Evolutionary conservation across 2,113 vertebrate genomes (phyloP).

Genomic region (Lepus europaeus): DNA sequence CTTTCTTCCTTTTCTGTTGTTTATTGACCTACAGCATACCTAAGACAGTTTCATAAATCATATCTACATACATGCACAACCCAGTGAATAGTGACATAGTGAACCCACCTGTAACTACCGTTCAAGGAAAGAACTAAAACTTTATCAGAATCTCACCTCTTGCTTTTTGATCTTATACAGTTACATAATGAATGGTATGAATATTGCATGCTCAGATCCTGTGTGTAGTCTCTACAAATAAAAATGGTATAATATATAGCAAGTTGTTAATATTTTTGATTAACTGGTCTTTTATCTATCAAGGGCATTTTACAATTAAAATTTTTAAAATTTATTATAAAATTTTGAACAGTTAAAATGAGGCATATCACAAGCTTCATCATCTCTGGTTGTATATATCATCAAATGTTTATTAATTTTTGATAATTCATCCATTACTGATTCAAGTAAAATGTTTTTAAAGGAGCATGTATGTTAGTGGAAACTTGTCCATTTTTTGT

Average conservation of each 20-base stretch:
- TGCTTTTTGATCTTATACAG: not conserved
- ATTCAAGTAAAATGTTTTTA: constrained; percentile 61
- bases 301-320: constrained; percentile 5
- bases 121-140: not conserved
- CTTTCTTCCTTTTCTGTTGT: not conserved
- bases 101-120: not conserved
- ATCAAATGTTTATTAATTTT: constrained; percentile 8
- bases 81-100: not conserved
- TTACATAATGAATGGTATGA: not conserved
- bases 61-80: not conserved
- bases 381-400: constrained; percentile 17
- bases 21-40: not conserved
- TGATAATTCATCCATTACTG: not conserved
- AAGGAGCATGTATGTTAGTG: not conserved
- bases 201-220: not conserved
- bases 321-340: constrained; percentile 58
- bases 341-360: not conserved
- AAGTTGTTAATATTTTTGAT: not conserved
- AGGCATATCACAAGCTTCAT: not conserved
- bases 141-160: not conserved
- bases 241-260: not conserved
- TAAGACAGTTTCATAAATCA: not conserved
- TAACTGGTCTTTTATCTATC: constrained; percentile 3
- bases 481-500: not conserved
- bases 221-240: not conserved